A percentile compares a stretch with the other conserved stretches of the same genome.
Conservation (phyloP, 2,113 vertebrate species). For the human (Homo sapiens) region DNA sequence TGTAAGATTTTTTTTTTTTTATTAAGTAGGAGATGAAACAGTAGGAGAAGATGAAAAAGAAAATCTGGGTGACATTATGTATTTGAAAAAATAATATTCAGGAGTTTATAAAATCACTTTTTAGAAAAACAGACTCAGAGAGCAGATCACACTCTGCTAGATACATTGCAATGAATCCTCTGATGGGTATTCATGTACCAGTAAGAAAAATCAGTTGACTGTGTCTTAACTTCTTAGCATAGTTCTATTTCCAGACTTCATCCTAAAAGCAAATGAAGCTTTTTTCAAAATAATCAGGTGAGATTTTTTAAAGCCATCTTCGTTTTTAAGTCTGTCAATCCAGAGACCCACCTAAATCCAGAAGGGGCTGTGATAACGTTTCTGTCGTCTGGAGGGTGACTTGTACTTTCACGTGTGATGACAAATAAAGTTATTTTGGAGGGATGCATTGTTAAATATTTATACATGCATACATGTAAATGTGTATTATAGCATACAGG, state of each 20-base stretch:
- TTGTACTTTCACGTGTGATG: conserved; percentile 9
- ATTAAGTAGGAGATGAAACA: conserved; percentile 35
- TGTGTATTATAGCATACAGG: not conserved
- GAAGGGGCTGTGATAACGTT: not conserved
- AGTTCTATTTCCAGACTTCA: conserved; percentile 40
- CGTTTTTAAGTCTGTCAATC: not conserved
- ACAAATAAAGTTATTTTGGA: not conserved
- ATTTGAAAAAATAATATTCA: conserved; percentile 47
- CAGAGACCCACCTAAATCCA: not conserved
- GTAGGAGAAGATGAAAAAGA: conserved; percentile 29
- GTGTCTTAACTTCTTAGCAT: conserved; percentile 21
- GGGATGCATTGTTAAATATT: not conserved
- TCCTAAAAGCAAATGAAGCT: conserved; percentile 57
- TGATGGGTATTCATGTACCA: conserved; percentile 9
- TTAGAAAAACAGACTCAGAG: not conserved
- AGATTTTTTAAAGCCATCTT: conserved; percentile 9
- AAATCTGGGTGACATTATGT: not conserved
- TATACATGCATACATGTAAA: not conserved
- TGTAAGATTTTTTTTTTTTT: not conserved
- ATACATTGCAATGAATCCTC: conserved; percentile 2
- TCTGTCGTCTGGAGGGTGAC: not conserved
- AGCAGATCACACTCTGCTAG: not conserved
- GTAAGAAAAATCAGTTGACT: conserved; percentile 10
- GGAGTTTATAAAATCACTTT: conserved; percentile 51
- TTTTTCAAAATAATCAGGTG: conserved; percentile 24